Evolutionary conservation across 2,888 invertebrate genomes (phyloP).

Genomic region (Limnephilus marmoratus): DNA sequence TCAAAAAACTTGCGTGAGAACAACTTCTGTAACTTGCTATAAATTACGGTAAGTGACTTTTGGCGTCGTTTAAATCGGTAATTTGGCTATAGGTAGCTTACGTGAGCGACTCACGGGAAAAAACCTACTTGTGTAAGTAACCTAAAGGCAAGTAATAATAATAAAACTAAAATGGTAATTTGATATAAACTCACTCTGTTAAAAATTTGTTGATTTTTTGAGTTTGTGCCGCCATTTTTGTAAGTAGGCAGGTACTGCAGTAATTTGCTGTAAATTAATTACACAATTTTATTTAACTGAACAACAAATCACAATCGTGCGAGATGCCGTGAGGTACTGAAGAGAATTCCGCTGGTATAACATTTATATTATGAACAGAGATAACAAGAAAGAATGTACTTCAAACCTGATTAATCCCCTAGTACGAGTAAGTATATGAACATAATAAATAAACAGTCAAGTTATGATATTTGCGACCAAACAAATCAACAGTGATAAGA

Average conservation of each 20-base stretch:
- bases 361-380: constrained; percentile 16
- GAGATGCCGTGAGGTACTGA: background rate
- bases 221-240: constrained; percentile 6
- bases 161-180: background rate
- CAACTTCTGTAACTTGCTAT: too few relatives aligned
- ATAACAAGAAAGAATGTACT: constrained; percentile 7
- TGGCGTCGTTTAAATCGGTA: too few relatives aligned
- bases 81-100: too few relatives aligned
- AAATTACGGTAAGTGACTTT: too few relatives aligned
- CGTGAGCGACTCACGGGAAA: too few relatives aligned
- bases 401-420: background rate
- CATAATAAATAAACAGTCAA: background rate
- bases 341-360: background rate
- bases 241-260: background rate
- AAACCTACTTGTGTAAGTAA: too few relatives aligned
- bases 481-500: constrained; percentile 4
- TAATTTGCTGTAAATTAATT: background rate
- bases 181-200: constrained; percentile 24
- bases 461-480: background rate
- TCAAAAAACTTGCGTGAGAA: too few relatives aligned
- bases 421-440: background rate
- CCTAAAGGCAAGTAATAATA: background rate
- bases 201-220: constrained; percentile 40
- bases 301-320: background rate
- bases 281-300: too few relatives aligned